Percentiles rank a stretch among this genome's conserved stretches.
phyloP scores from a whole-genome alignment of 2,888 invertebrate species.

The Gastrophysa polygoni region DNA sequence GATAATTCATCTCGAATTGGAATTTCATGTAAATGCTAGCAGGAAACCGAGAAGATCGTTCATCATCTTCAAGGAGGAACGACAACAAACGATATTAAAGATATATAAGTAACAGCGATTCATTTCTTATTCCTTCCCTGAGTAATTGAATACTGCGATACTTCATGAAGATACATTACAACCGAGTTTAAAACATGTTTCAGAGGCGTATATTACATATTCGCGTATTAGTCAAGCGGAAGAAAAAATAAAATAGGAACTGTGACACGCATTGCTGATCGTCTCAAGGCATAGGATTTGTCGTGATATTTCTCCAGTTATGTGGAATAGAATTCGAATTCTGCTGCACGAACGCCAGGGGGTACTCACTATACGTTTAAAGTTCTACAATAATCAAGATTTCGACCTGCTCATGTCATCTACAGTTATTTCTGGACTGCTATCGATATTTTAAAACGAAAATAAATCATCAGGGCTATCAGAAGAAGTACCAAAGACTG shows the following conservation, averaged over 20 bases:
- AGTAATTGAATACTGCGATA: slow-evolving; percentile 31
- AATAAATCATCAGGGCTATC: too few relatives aligned
- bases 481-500: too few relatives aligned
- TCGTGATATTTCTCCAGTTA: neutral
- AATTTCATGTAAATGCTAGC: neutral
- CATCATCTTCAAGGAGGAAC: slow-evolving; percentile 18
- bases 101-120: slow-evolving; percentile 30
- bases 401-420: too few relatives aligned
- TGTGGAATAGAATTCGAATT: neutral
- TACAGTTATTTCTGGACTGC: too few relatives aligned
- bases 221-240: slow-evolving; percentile 10
- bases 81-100: slow-evolving; percentile 27
- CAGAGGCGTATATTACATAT: slow-evolving; percentile 26
- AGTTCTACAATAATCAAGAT: neutral
- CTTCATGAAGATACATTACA: slow-evolving; percentile 31
- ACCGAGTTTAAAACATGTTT: slow-evolving; percentile 24
- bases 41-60: slow-evolving; percentile 17
- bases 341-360: neutral
- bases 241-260: slow-evolving; percentile 15
- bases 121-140: slow-evolving; percentile 20
- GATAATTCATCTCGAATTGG: slow-evolving; percentile 2
- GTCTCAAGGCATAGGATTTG: slow-evolving; percentile 12
- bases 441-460: too few relatives aligned
- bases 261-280: slow-evolving; percentile 18
- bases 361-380: too few relatives aligned